Evolutionary conservation across 53 echinoderm and acorn worm genomes (phyloP), one percentile per base, ranked within the genome.

Genomic region (Henricia sp.): DNA sequence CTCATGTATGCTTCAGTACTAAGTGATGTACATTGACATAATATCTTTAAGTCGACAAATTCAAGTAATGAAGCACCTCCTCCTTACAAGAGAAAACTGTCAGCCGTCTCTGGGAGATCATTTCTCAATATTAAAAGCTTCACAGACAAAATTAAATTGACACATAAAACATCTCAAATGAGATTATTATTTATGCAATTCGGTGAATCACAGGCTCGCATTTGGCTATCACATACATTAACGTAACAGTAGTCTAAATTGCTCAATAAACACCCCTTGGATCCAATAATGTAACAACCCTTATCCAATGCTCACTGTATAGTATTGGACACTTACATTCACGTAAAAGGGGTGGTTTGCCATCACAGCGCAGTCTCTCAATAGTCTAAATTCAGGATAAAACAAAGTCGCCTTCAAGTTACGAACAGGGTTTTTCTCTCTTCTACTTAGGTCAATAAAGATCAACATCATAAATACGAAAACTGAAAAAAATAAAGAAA

Each of bases 211-310:
- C 80, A 20, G 44, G 80, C 13, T 76, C 59, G 40, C 64, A 41
- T 65, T 42, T 63, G 43, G 43, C 80, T 80, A 80, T 80, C 33
- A 80, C 80, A 80, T 33, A 62, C 35, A 80, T 80, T 64, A 80
- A 80, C 80, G 46, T 64, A 80, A 63, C 58, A 67, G 67, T 53
- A 73, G 21, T 80, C 80, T 80, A 80, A n/a, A 53, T 64, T 80
- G 80, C 64, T 64, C 38, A 72, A 53, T 72, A 30, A 64, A 43
- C 80, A 64, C 48, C 50, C 65, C 78, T 63, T 64, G 2, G 29
- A 43, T 35, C 35, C 33, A 29, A 44, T 64, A 63, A 80, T 80
- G 80, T 46, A 80, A 80, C 63, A 6, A 5, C 33, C 46, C 23
- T 43, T 64, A 30, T 30, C 50, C 36, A 80, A 64, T 78, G 28